Base-by-base conservation (phyloP, 2,888 invertebrate species). In the Coelinius sp. region DNA sequence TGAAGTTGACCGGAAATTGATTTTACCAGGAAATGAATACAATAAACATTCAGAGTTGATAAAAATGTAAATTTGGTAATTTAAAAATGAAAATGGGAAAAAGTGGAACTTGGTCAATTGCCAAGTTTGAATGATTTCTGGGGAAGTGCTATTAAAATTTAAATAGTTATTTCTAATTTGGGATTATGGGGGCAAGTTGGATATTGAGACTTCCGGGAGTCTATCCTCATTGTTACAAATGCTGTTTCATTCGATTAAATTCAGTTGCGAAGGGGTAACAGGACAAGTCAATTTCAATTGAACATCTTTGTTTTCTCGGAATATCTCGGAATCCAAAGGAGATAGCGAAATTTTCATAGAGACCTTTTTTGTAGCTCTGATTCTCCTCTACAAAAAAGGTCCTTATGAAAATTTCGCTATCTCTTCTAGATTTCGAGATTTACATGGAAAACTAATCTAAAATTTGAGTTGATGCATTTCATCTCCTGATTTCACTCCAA, bases 151-250 rank as follows among this genome's bases (percentile, higher is more conserved):
- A 49, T 49, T 49, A 20, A 6, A 49, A 20, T 49, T 49, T 6
- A 49, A 49, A 49, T 20, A 0, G 46, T 59, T 35, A 59, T 17
- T 59, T 59, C 59, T 59, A 59, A 59, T 59, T 59, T 7, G 31
- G 35, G 56, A 56, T 2, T 56, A 56, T 56, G 56, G 31, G 56
- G 56, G 14, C 27, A 14, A 31, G n/a, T 56, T 14, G 6, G 27
- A 56, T 31, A 56, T 56, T 27, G 27, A 17, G 17, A 17, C 59
- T 59, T 59, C 59, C 59, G 59, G 59, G 35, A 17, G 31, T 20
- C 35, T 31, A 27, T 10, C 14, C 14, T 31, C 17, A 31, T 31
- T 35, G 17, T 59, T 14, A 56, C 27, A 7, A 17, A 59, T 31
- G 8, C 20, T 12, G n/a, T 59, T 35, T 7, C 8, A 14, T 14